Evolutionary conservation across 2,113 vertebrate species (phyloP).

Genomic region (Eurystomus gularis): DNA sequence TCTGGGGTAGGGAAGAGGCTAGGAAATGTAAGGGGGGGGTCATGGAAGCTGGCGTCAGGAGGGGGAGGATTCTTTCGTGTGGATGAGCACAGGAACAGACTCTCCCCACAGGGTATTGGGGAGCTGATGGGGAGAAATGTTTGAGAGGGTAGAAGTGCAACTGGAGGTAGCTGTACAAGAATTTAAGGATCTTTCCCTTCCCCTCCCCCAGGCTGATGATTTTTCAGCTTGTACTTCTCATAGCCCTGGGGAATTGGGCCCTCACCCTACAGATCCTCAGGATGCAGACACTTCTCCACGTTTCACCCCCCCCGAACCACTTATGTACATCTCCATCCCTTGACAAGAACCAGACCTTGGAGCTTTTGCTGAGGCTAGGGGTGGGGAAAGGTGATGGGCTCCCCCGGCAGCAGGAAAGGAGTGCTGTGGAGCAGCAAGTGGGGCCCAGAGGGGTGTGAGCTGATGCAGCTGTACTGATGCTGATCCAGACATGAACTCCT

Average conservation of each 20-base stretch:
- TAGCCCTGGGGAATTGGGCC: not conserved
- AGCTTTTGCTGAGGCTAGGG: conserved; percentile 3
- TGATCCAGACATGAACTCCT: not conserved
- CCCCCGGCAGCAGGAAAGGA: not conserved
- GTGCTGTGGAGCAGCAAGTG: not conserved
- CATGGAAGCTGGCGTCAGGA: not conserved
- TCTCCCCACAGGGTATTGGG: not conserved
- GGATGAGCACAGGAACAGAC: not conserved
- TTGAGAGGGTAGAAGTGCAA: not conserved
- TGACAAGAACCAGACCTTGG: conserved; percentile 48
- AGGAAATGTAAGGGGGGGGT: not conserved
- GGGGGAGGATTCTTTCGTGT: not conserved
- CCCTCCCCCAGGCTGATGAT: not conserved
- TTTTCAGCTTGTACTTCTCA: not conserved
- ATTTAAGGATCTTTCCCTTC: not conserved
- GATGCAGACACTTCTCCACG: not conserved
- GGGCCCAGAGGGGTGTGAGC: conserved; percentile 49
- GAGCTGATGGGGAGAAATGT: not conserved
- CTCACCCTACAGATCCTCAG: not conserved
- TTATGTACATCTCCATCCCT: not conserved
- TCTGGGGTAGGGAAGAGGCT: not conserved
- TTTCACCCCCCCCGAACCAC: not conserved
- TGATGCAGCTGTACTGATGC: conserved; percentile 50
- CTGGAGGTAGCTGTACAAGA: not conserved
- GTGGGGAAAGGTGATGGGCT: conserved; percentile 32